phyloP scores from a whole-genome alignment of 1,140 invertebrate genomes.

The Streblospio benedicti region DNA sequence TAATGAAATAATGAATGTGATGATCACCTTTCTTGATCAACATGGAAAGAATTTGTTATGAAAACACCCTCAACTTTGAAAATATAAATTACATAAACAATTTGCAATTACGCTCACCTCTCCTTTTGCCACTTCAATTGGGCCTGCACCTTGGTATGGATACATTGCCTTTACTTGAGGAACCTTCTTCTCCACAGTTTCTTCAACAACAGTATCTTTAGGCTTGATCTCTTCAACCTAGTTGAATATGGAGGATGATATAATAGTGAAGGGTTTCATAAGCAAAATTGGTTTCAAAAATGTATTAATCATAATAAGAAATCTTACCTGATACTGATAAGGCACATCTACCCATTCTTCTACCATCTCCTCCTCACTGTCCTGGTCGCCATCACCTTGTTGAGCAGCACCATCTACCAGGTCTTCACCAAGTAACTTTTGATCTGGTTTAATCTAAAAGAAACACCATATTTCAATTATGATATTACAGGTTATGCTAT shows the following conservation, averaged over 20 bases:
- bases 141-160: conserved; percentile 85
- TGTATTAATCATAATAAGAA: background rate
- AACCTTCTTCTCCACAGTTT: conserved; percentile 74
- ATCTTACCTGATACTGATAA: conserved; percentile 54
- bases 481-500: too few species aligned
- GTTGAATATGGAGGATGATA: too few species aligned
- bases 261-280: too few species aligned
- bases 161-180: conserved; percentile 82
- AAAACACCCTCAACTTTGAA: conserved; percentile 21
- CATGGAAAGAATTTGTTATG: too few species aligned
- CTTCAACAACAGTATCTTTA: conserved; percentile 69
- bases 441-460: too few species aligned
- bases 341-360: conserved; percentile 61
- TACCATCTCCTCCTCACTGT: conserved; percentile 42
- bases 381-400: conserved; percentile 26
- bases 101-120: conserved; percentile 62
- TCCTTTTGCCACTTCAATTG: conserved; percentile 75
- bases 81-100: conserved; percentile 9
- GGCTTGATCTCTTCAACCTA: conserved; percentile 84
- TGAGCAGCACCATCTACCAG: background rate
- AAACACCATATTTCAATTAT: background rate
- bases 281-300: background rate
- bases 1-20: too few species aligned
- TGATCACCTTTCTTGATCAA: too few species aligned
- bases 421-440: background rate